A percentile compares a stretch with the other conserved stretches of the same genome.
These are phyloP conservation scores for Maniola jurtina DNA, from an alignment of 1,140 invertebrate genomes.

Conservation along the genomic window DNA sequence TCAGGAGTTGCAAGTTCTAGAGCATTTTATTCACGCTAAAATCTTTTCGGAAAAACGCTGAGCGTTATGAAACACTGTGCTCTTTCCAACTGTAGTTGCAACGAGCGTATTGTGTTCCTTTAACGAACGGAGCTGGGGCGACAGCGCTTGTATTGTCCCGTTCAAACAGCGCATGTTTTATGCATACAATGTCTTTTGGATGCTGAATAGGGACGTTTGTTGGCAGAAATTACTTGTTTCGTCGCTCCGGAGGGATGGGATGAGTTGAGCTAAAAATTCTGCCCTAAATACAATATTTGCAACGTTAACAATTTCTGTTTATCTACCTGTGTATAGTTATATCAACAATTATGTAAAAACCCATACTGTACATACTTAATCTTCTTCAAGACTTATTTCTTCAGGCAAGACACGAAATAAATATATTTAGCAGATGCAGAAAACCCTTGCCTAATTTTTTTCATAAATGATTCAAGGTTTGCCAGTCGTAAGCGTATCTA, in stretches of 20 bases:
- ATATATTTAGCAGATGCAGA: too few species aligned
- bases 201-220: constrained; percentile 36
- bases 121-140: constrained; percentile 44
- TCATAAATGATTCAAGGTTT: too few species aligned
- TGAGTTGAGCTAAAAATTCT: constrained; percentile 21
- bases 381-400: too few species aligned
- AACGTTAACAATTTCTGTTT: neutral
- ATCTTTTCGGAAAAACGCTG: constrained; percentile 16
- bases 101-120: constrained; percentile 36
- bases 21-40: constrained; percentile 7
- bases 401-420: too few species aligned
- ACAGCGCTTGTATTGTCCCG: constrained; percentile 46
- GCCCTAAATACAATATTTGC: constrained; percentile 14
- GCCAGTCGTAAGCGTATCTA: too few species aligned
- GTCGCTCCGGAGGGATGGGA: constrained; percentile 19
- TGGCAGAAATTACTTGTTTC: constrained; percentile 38
- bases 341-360: too few species aligned
- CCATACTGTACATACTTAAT: too few species aligned
- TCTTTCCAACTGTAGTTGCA: constrained; percentile 34
- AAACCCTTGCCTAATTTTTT: too few species aligned
- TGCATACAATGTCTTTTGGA: constrained; percentile 50
- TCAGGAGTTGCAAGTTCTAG: neutral
- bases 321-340: too few species aligned
- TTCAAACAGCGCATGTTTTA: constrained; percentile 56
- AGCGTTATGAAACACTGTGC: constrained; percentile 20